Base-by-base conservation (phyloP, 1,140 invertebrate genomes). In the Drosophila biarmipes region DNA sequence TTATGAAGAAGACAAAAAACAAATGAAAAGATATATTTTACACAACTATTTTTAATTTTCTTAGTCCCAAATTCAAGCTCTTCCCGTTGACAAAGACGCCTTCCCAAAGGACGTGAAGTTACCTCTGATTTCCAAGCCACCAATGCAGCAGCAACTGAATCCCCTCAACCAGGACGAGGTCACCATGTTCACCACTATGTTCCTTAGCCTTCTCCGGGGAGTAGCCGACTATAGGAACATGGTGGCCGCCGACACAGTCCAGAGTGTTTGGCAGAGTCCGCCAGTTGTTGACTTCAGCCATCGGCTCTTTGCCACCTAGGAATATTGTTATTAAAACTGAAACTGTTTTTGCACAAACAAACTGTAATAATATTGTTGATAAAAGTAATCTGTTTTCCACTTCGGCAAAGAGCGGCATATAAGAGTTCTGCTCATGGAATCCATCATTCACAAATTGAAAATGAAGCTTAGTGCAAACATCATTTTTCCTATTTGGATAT, bases 211-310 rank as follows among this genome's bases (percentile, higher is more conserved):
- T 11, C 63, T 89, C 7, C 73, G 76, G 6, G 80, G 76, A 0
- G 52, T 80, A 17, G 53, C 31, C 6, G 84, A 89, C 19, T 90
- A 69, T 68, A 79, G 84, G 4, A 87, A 87, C 59, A 4, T 71
- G 29, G 75, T 87, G 31, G 84, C 84, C 14, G 61, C 54, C 46
- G 78, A 87, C 27, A 57, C 84, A 0, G 78, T 87, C 0, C 75
- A 87, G 54, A 82, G 75, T 45, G 67, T 87, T 27, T 87, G 82
- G 82, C 74, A 87, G 35, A 87, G 78, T 73, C 82, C 82, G n/a
- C 78, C 82, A 0, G 56, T 87, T 49, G 42, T 76, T 3, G 75
- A 81, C 46, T 79, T 79, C n/a, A 87, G 84, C 10, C 79, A 76
- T 49, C 71, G 84, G 4, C 51, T 87, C 6, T 87, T 87, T 54